phyloP scores from a whole-genome alignment of 2,888 invertebrate species.

The Scaptomyza cyrtandrae region DNA sequence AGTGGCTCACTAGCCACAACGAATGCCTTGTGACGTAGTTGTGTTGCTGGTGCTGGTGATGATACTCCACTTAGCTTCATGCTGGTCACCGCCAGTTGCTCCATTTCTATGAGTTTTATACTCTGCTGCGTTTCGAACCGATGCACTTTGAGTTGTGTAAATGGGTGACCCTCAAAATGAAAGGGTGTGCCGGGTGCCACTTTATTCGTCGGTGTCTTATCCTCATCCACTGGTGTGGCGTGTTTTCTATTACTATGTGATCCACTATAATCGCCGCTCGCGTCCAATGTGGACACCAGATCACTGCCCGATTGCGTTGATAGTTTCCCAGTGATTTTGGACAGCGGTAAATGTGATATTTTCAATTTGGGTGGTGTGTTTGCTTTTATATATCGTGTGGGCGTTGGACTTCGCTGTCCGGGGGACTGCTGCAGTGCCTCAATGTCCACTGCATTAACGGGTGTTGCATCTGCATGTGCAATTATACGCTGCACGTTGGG shows the following conservation, averaged over 20 bases:
- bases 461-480: slow-evolving; percentile 85
- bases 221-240: slow-evolving; percentile 63
- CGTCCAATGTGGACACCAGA: slow-evolving; percentile 81
- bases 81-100: slow-evolving; percentile 65
- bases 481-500: slow-evolving; percentile 86
- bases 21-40: slow-evolving; percentile 65
- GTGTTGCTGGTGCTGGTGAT: slow-evolving; percentile 23
- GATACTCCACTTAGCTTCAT: slow-evolving; percentile 45
- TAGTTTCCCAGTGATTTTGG: slow-evolving; percentile 83
- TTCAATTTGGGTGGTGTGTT: slow-evolving; percentile 63
- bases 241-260: slow-evolving; percentile 36
- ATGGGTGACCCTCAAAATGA: slow-evolving; percentile 71
- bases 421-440: slow-evolving; percentile 77
- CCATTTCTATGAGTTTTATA: slow-evolving; percentile 74
- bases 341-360: slow-evolving; percentile 82
- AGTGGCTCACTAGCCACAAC: slow-evolving; percentile 71
- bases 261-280: slow-evolving; percentile 70
- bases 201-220: slow-evolving; percentile 81
- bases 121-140: slow-evolving; percentile 59
- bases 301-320: slow-evolving; percentile 83
- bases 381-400: slow-evolving; percentile 65
- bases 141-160: slow-evolving; percentile 59
- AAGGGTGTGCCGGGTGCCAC: slow-evolving; percentile 65
- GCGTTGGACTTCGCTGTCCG: slow-evolving; percentile 58
- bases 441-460: slow-evolving; percentile 79